These are phyloP conservation scores for Tenualosa thibaudeaui DNA, from an alignment of 2,797 vertebrate species.

Conservation along the genomic window DNA sequence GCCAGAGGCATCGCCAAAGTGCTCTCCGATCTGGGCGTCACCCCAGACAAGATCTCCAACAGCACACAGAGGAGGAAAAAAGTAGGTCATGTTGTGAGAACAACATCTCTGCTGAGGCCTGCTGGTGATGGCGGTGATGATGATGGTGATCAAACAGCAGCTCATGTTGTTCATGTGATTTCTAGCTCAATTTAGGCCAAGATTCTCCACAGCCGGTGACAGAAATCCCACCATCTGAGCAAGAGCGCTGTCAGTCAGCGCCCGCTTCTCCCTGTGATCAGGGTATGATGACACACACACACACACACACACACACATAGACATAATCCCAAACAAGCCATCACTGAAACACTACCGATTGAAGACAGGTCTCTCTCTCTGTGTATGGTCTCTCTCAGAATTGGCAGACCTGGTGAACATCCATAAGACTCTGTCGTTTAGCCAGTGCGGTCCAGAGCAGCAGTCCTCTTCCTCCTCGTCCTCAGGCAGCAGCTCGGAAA, in stretches of 20 bases:
- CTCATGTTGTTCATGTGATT: slow-evolving; percentile 32
- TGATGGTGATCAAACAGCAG: background rate
- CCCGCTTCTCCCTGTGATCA: slow-evolving; percentile 94
- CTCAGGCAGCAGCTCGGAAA: slow-evolving; percentile 75
- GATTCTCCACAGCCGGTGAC: slow-evolving; percentile 86
- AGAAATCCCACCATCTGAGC: slow-evolving; percentile 83
- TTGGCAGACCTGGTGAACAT: slow-evolving; percentile 92
- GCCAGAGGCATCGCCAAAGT: slow-evolving; percentile 97
- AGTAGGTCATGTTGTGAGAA: slow-evolving; percentile 67
- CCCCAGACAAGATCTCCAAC: slow-evolving; percentile 97
- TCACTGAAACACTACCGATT: background rate
- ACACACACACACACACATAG: slow-evolving; percentile 25
- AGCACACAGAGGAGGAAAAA: slow-evolving; percentile 95
- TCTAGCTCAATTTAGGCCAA: slow-evolving; percentile 88
- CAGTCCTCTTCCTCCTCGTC: slow-evolving; percentile 77
- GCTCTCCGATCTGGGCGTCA: slow-evolving; percentile 94
- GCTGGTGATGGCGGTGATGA: slow-evolving; percentile 23
- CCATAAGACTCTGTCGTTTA: slow-evolving; percentile 89
- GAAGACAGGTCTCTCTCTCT: background rate
- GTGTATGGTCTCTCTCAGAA: slow-evolving; percentile 73
- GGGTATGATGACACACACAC: slow-evolving; percentile 71
- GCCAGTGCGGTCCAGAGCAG: slow-evolving; percentile 88
- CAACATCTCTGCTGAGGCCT: background rate
- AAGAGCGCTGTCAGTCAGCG: slow-evolving; percentile 87
- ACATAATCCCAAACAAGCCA: background rate